Evolutionary conservation across 2,888 invertebrate species (phyloP), one percentile per base, ranked within the genome.

Genomic region (Dyspetes luteomarginatus): DNA sequence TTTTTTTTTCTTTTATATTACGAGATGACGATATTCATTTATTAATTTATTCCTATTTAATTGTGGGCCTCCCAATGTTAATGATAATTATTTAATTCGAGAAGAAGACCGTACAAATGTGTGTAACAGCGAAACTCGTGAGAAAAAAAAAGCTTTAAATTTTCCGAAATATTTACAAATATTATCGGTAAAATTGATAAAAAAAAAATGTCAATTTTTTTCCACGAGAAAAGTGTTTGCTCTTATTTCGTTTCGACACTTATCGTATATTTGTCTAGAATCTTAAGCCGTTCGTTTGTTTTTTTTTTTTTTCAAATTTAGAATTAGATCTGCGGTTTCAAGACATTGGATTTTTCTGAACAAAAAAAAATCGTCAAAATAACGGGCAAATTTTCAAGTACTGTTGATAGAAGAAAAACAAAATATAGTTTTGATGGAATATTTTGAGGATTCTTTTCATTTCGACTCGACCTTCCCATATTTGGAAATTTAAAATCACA

Each of bases 381-480:
- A 68, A 60, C 36, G 28, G 68, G 72, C 24, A 36, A 50, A 67
- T 75, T 72, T 75, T 78, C 60, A 9, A 82, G 45, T 60, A 72
- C 68, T 78, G 69, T 78, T 76, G 58, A 72, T 65, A 81, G 45
- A 67, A 78, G 36, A 64, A 75, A 55, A 43, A 69, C 50, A 80
- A 80, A 65, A 81, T 78, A 73, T 81, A 83, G 81, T 83, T 83
- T 83, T 83, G 73, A 64, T 75, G 72, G 56, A 77, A 76, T 4
- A 41, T 56, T 43, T 19, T 15, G 17, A 17, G 1, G 7, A 3
- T 48, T 74, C 56, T 65, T 65, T 41, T 26, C n/a, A n/a, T n/a
- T n/a, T n/a, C n/a, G 24, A 5, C 3, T 4, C 3, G 4, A n/a
- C 19, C n/a, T 7, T 55, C n/a, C 15, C 55, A 48, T 48, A 48